phyloP scores from a whole-genome alignment of 1,140 invertebrate genomes.

The Drosophila parvula region DNA sequence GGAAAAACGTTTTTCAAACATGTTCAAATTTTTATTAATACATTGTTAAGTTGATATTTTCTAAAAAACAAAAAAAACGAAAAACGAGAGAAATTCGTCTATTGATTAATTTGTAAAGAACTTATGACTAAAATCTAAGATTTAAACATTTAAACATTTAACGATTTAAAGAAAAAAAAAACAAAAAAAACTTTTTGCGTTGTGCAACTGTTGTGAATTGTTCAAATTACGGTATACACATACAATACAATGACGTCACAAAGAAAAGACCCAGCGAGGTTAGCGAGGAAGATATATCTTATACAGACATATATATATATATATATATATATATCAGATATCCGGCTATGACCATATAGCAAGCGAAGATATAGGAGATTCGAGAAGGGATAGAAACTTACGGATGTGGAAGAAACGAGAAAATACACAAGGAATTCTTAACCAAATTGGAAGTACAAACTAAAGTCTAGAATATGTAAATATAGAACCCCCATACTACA shows the following conservation, averaged over 20 bases:
- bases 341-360: neutral
- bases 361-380: conserved; percentile 7
- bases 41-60: conserved; percentile 68
- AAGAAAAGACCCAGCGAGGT: conserved; percentile 50
- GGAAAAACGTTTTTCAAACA: conserved; percentile 61
- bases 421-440: conserved; percentile 82
- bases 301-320: conserved; percentile 1
- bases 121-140: conserved; percentile 61
- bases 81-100: conserved; percentile 59
- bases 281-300: conserved; percentile 40
- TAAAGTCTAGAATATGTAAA: conserved; percentile 81
- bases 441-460: conserved; percentile 83
- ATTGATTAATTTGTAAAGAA: conserved; percentile 75
- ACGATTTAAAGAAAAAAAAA: conserved; percentile 22
- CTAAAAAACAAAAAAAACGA: conserved; percentile 42
- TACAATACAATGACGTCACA: conserved; percentile 68
- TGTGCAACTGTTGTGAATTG: conserved; percentile 81
- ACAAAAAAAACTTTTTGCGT: conserved; percentile 64
- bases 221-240: conserved; percentile 77
- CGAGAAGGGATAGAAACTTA: conserved; percentile 40
- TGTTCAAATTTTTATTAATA: conserved; percentile 75
- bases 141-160: conserved; percentile 41
- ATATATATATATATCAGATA: conserved; percentile 15
- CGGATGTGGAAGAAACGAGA: conserved; percentile 51
- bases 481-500: conserved; percentile 41